Conservation (phyloP, 1,140 invertebrate genomes). For the Aporrectodea caliginosa region DNA sequence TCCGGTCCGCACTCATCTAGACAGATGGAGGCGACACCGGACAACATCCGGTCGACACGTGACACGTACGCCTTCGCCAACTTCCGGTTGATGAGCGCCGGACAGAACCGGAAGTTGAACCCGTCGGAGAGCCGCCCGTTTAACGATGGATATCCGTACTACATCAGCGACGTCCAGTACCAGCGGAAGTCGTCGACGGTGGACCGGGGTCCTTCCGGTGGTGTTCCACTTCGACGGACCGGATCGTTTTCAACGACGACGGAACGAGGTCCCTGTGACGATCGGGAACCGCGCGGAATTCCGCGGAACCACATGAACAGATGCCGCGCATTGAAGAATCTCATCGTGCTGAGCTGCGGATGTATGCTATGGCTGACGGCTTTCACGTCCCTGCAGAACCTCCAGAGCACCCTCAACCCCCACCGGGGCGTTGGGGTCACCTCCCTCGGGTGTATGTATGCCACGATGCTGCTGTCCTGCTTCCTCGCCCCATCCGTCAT, state of each 20-base stretch:
- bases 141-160: background rate
- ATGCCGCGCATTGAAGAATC: conserved; percentile 45
- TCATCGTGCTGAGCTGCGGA: conserved; percentile 47
- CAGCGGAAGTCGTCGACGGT: no score
- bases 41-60: no score
- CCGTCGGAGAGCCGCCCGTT: background rate
- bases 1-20: no score
- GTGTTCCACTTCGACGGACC: no score
- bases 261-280: no score
- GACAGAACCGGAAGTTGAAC: background rate
- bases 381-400: conserved; percentile 49
- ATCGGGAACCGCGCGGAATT: no score
- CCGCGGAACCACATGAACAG: no score
- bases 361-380: conserved; percentile 53
- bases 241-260: no score
- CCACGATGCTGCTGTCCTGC: conserved; percentile 49
- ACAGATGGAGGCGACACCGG: no score
- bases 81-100: no score
- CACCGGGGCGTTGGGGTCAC: conserved; percentile 47
- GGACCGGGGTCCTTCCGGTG: no score
- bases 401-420: conserved; percentile 50
- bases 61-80: no score
- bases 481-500: conserved; percentile 51
- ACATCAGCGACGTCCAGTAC: background rate
- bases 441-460: conserved; percentile 50